A percentile compares a stretch with the other conserved stretches of the same genome.
These are phyloP conservation scores for Tachystola acroxantha DNA, from an alignment of 2,888 invertebrate genomes.

Conservation along the genomic window DNA sequence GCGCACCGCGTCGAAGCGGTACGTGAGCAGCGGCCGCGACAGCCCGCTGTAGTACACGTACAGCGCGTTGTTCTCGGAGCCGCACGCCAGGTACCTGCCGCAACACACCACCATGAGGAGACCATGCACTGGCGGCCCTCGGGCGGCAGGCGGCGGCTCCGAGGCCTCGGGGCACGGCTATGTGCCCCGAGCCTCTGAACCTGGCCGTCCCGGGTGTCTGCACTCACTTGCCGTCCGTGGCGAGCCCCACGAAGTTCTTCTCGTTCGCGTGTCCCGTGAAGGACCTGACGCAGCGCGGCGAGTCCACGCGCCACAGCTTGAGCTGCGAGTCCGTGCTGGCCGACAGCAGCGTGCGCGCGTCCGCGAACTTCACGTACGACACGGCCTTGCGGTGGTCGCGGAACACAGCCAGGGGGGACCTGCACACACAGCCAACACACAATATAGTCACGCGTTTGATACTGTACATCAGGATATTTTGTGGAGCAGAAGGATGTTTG, in stretches of 20 bases:
- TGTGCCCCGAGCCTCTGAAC: too few species aligned
- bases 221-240: slow-evolving; percentile 91
- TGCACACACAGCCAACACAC: too few species aligned
- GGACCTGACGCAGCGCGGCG: slow-evolving; percentile 85
- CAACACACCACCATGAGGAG: too few species aligned
- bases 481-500: too few species aligned
- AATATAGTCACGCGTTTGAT: too few species aligned
- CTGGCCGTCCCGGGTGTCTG: too few species aligned
- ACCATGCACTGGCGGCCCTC: too few species aligned
- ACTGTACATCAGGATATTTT: too few species aligned
- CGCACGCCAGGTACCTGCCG: slow-evolving; percentile 94
- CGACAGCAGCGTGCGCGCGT: slow-evolving; percentile 90
- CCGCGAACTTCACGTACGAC: slow-evolving; percentile 95
- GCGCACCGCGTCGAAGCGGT: slow-evolving; percentile 90
- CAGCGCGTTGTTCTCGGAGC: slow-evolving; percentile 95
- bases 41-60: slow-evolving; percentile 95
- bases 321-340: slow-evolving; percentile 95
- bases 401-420: slow-evolving; percentile 75
- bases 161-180: too few species aligned
- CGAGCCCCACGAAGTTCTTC: slow-evolving; percentile 96
- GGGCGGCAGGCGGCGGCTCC: too few species aligned
- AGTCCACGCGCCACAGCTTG: slow-evolving; percentile 93
- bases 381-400: slow-evolving; percentile 95
- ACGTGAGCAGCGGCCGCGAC: slow-evolving; percentile 90
- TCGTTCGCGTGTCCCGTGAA: slow-evolving; percentile 96